Base-by-base conservation (phyloP, 1,140 invertebrate genomes). In the Pogonomyrmex barbatus region DNA sequence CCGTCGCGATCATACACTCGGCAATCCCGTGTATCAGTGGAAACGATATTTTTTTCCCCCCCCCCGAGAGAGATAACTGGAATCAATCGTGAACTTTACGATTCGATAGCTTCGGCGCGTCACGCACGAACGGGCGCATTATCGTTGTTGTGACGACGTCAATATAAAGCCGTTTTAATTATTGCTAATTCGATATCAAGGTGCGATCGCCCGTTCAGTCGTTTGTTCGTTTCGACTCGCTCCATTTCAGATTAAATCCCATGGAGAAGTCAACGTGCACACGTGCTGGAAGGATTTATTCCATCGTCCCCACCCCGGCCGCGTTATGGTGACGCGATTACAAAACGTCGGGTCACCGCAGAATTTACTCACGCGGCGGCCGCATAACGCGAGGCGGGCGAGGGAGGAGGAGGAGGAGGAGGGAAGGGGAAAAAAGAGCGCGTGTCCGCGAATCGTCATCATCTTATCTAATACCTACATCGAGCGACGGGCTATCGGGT, bases 401-500 rank as follows among this genome's bases (percentile, higher is more conserved):
- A 5, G 9, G 30, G 17, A 2, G n/a, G n/a, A 24, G 5, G 1
- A 8, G 33, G 24, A 24, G 24, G 24, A n/a, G 24, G 17, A 39
- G 10, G 52, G 0, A 50, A 5, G 67, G 24, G 8, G 17, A 1
- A 42, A 14, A 58, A 56, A 71, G 36, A n/a, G 24, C 17, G 42
- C 42, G 79, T 14, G 54, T 24, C 4, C 9, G 30, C n/a, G 30
- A 60, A 2, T 36, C 24, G 42, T 67, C 81, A 17, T 71, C 68
- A 17, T 71, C 68, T 83, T 75, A 83, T 83, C 68, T 60, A 60
- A 82, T 83, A 83, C 68, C 68, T 75, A 73, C 68, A 62, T 83
- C 79, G 54, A 47, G 67, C 67, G 52, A 42, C 39, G 52, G 24
- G 78, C 67, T 82, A 73, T 82, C 67, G 67, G 39, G 60, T 82